Evolutionary conservation across 2,888 invertebrate genomes (phyloP).

Genomic region (Stenotaenia linearis): DNA sequence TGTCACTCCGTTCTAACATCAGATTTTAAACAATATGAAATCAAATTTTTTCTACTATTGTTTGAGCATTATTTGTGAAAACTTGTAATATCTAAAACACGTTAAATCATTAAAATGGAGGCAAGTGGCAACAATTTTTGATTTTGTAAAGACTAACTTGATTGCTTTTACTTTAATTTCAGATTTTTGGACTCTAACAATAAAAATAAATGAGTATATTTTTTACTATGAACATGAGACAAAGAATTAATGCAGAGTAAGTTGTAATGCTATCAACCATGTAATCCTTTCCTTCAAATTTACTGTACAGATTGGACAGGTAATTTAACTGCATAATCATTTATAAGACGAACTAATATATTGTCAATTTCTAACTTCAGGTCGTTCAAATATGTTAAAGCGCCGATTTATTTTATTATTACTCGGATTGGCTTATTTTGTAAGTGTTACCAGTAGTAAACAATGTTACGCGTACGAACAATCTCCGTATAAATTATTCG

Average conservation of each 20-base stretch:
- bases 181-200: not conserved
- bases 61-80: not conserved
- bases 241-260: too few relatives aligned
- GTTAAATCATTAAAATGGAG: not conserved
- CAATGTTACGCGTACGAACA: slow-evolving; percentile 57
- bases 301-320: not conserved
- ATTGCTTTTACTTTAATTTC: not conserved
- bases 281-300: not conserved
- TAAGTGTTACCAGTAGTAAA: not conserved
- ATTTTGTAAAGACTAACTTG: too few relatives aligned
- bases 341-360: not conserved
- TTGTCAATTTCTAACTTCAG: not conserved
- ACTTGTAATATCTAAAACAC: too few relatives aligned
- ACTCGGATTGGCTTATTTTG: not conserved
- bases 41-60: too few relatives aligned
- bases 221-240: too few relatives aligned
- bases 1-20: too few relatives aligned
- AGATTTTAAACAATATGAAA: too few relatives aligned
- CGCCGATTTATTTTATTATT: not conserved
- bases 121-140: too few relatives aligned
- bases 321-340: not conserved
- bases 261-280: too few relatives aligned
- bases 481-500: slow-evolving; percentile 63
- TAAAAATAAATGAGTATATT: not conserved
- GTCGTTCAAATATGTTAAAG: not conserved